Evolutionary conservation across 2,797 vertebrate species (phyloP), one percentile per base, ranked within the genome.

Genomic region (Denticeps clupeoides): DNA sequence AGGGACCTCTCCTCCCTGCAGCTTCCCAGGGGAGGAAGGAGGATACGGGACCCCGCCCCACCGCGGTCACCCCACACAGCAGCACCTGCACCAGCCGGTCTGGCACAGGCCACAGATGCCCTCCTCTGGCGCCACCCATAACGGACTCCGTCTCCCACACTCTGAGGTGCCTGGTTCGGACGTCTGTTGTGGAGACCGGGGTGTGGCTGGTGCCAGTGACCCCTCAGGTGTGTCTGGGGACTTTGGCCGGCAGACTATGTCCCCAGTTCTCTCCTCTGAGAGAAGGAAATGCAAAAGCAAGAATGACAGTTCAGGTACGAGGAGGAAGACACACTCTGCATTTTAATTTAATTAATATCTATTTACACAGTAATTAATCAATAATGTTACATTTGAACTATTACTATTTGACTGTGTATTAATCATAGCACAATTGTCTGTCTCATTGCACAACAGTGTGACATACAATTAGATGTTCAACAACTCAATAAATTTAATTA

Each of bases 261-360:
- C 89, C 49, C 83, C 87, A 1, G 77, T 75, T 28, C 86, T n/a
- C n/a, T n/a, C 89, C 47, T 66, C 78, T 5, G 85, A 89, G 65
- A 87, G 85, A 69, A 73, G 84, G 56, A 77, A 65, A 46, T 68
- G 75, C 60, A 89, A 88, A 64, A 79, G 81, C 54, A 90, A 87
- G 74, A 87, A 75, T 70, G 86, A 91, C 60, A 87, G 79, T 59
- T 85, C 86, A 82, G 90, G 89, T 91, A 83, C 81, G 74, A 27
- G 2, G 41, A 33, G 21, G 4, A 44, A n/a, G 15, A 33, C 31
- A 16, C 31, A 33, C 31, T n/a, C n/a, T n/a, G n/a, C n/a, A n/a
- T n/a, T n/a, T n/a, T n/a, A n/a, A n/a, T n/a, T n/a, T n/a, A n/a
- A n/a, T n/a, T n/a, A n/a, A n/a, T n/a, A n/a, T n/a, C n/a, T n/a